Base-by-base conservation (phyloP, 2,888 invertebrate species). In the Dugesia japonica region DNA sequence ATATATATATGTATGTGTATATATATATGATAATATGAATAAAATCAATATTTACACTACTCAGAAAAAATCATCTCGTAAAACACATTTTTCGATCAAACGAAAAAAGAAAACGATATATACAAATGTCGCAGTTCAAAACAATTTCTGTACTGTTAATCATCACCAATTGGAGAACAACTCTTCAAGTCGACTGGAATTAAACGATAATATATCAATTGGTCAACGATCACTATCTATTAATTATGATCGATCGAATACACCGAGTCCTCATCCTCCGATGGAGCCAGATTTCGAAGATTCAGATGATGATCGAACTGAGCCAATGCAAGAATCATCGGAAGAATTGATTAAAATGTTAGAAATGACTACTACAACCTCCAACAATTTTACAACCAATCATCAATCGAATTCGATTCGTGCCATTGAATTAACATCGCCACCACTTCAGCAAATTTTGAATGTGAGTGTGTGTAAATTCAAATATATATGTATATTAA, bases 51-150 rank as follows among this genome's bases (percentile, higher is more conserved):
- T 31, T 31, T 31, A 56, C n/a, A 56, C n/a, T n/a, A 56, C 56
- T 56, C 56, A 56, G 56, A 56, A 56, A 56, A 56, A 56, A n/a
- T 56, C 56, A n/a, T 56, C 56, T 20, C 56, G 56, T 4, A 56
- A 56, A 23, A 56, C 56, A 4, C 56, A 56, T 56, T 56, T 56
- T 56, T 20, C 56, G 9, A 56, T 9, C 56, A 56, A 56, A 56
- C n/a, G 56, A n/a, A 56, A 56, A 23, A 56, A 56, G 56, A 56
- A 56, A 56, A 4, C 56, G n/a, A 4, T 56, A 13, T 56, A 56
- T 56, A 1, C 56, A 56, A 9, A 4, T 7, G 4, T 13, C 1
- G n/a, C 56, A 20, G 56, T 56, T 13, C 4, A n/a, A n/a, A 56
- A 56, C 56, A 56, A 56, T 56, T 20, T 56, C 56, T 56, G 23